These are phyloP conservation scores for Empidonax alnorum DNA, from an alignment of 2,113 vertebrate genomes.

Conservation along the genomic window DNA sequence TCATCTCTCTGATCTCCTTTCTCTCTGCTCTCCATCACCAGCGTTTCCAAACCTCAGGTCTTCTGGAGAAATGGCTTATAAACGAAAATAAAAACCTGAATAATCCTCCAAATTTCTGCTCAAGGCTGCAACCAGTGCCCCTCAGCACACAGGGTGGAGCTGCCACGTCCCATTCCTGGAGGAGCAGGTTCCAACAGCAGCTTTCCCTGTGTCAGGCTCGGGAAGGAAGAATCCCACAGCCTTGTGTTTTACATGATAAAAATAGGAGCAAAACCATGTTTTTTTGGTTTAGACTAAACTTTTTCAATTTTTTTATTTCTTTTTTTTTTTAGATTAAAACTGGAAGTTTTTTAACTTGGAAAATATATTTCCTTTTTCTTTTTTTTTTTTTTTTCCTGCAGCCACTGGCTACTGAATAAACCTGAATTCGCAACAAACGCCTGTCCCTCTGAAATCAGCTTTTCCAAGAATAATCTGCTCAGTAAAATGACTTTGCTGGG, in stretches of 20 bases:
- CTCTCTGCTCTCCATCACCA: neutral
- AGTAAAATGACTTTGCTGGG: neutral
- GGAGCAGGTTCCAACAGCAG: neutral
- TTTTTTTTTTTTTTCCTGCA: neutral
- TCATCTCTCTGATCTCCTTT: neutral
- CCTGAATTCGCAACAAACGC: neutral
- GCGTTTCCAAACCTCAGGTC: neutral
- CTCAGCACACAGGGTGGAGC: neutral
- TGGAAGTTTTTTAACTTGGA: neutral
- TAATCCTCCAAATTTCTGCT: neutral
- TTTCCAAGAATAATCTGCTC: neutral
- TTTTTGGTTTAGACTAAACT: neutral
- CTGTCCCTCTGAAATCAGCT: neutral
- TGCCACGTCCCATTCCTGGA: neutral
- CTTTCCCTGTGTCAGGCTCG: neutral
- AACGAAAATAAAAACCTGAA: neutral
- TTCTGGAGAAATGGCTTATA: neutral
- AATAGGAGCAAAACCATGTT: accelerated
- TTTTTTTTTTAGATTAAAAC: neutral
- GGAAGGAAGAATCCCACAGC: neutral
- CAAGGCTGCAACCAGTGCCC: neutral
- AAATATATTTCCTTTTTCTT: neutral
- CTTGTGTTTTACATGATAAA: accelerated
- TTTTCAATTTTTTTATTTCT: neutral
- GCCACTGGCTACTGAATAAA: neutral